These are phyloP conservation scores for Trichonephila clavata DNA, from an alignment of 1,140 invertebrate genomes.

Conservation along the genomic window DNA sequence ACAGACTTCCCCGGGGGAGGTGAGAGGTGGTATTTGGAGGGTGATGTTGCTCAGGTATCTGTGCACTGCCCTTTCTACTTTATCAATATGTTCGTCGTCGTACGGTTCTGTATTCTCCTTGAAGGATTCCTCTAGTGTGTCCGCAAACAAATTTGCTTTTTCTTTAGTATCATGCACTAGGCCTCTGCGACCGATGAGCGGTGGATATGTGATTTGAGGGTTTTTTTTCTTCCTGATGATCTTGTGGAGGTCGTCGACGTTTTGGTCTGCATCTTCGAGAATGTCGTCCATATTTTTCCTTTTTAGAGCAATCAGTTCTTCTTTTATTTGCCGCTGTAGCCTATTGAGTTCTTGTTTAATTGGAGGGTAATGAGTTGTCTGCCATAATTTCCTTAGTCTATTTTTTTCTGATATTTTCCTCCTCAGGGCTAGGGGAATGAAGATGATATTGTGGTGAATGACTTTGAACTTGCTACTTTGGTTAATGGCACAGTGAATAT, in stretches of 20 bases:
- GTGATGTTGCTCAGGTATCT: not conserved
- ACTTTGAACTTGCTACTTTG: no score
- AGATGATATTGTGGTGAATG: no score
- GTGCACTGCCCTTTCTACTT: accelerated
- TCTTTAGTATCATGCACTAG: no score
- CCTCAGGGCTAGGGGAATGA: no score
- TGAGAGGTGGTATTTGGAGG: not conserved
- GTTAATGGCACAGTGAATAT: no score
- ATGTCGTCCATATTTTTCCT: not conserved
- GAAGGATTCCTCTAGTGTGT: not conserved
- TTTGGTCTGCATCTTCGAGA: not conserved
- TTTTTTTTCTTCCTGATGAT: not conserved
- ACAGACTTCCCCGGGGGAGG: not conserved
- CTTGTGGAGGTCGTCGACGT: not conserved
- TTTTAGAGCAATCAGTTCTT: not conserved
- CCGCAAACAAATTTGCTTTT: not conserved
- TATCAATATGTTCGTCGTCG: not conserved
- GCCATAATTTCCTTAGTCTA: no score
- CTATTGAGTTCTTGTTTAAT: no score
- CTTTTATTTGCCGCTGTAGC: no score
- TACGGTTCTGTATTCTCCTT: not conserved
- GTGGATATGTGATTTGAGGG: not conserved
- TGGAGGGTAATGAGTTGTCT: no score
- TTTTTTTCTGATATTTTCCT: no score
- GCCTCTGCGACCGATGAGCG: not conserved